Conservation (phyloP, 2,888 invertebrate species). For the Stratiomys singularior region DNA sequence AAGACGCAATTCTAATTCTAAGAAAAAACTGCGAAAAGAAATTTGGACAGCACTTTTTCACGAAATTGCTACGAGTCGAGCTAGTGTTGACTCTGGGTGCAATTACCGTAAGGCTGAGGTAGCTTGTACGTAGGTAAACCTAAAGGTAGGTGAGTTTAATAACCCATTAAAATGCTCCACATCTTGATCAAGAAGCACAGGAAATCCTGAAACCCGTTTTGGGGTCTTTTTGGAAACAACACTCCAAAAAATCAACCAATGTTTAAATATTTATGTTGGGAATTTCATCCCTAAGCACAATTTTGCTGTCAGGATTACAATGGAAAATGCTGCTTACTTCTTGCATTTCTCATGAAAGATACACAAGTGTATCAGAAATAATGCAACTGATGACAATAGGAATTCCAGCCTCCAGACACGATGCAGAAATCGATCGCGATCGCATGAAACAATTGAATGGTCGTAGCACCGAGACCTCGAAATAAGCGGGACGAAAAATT, state of each 20-base stretch:
- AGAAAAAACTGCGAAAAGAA: neutral
- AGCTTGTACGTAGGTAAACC: no score
- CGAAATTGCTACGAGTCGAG: slow-evolving; percentile 8
- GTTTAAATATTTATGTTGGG: neutral
- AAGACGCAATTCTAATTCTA: slow-evolving; percentile 13
- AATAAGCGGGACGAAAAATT: slow-evolving; percentile 8
- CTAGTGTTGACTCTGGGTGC: slow-evolving; percentile 11
- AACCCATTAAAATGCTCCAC: slow-evolving; percentile 17
- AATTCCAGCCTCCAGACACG: slow-evolving; percentile 7
- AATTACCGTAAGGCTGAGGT: slow-evolving; percentile 24
- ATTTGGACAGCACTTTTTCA: neutral
- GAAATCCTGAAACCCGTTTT: slow-evolving; percentile 6
- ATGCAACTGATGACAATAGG: slow-evolving; percentile 8
- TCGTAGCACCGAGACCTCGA: neutral
- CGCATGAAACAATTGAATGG: neutral
- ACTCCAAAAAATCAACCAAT: neutral
- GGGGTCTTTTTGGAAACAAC: neutral
- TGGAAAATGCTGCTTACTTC: neutral
- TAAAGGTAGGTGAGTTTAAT: slow-evolving; percentile 15
- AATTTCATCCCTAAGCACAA: no score
- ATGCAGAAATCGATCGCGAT: neutral
- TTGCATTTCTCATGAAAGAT: slow-evolving; percentile 8
- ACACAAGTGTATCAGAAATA: slow-evolving; percentile 10
- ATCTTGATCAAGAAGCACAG: slow-evolving; percentile 18
- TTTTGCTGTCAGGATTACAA: neutral